Evolutionary conservation across 1,140 invertebrate genomes (phyloP).

Genomic region (Argopecten irradians): DNA sequence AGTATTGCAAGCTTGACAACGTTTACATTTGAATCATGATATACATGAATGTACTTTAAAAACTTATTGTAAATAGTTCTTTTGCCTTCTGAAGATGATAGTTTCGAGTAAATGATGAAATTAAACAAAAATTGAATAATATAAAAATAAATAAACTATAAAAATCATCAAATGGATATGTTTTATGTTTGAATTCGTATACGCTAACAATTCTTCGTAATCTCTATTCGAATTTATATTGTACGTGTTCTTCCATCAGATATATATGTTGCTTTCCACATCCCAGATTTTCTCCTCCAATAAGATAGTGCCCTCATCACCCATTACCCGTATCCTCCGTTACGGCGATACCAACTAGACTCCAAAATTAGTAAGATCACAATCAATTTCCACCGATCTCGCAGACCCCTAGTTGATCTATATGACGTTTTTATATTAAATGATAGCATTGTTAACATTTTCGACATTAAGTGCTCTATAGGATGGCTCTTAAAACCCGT

Average conservation of each 20-base stretch:
- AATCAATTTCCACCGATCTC: neutral
- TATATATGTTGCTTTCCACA: neutral
- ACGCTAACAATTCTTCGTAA: neutral
- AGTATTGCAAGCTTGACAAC: neutral
- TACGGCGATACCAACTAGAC: neutral
- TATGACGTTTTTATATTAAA: neutral
- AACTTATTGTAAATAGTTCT: no score
- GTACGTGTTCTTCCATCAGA: neutral
- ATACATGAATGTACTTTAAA: neutral
- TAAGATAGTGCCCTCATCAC: neutral
- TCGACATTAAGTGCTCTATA: neutral
- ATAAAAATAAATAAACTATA: neutral
- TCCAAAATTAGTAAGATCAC: neutral
- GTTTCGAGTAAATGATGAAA: neutral
- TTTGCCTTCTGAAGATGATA: no score
- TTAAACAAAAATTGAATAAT: neutral
- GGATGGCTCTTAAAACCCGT: neutral
- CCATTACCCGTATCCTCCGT: neutral
- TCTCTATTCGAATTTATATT: neutral
- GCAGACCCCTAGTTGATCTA: neutral
- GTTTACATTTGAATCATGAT: neutral
- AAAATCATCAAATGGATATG: no score
- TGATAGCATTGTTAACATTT: neutral
- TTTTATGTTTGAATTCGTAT: neutral
- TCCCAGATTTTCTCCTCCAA: neutral